These are phyloP conservation scores for Phymastichus coffea DNA, from an alignment of 1,140 invertebrate genomes.

Conservation along the genomic window DNA sequence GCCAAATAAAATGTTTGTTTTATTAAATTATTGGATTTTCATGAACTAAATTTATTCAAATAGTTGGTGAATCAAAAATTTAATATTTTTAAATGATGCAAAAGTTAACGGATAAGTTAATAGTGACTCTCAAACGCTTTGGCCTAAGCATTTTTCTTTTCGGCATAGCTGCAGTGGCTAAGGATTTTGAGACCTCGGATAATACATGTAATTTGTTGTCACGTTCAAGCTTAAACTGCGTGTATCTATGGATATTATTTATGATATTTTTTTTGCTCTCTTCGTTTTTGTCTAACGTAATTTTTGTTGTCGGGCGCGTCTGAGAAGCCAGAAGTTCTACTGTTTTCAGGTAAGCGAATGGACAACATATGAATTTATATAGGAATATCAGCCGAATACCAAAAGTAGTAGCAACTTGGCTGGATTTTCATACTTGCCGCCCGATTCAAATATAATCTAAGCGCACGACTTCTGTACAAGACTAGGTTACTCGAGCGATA, in stretches of 20 bases:
- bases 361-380: too few species aligned
- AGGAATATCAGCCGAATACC: too few species aligned
- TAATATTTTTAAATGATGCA: too few species aligned
- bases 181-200: conserved; percentile 3
- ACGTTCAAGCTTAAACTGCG: conserved; percentile 6
- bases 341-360: too few species aligned
- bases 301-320: not conserved
- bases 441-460: conserved; percentile 37
- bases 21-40: too few species aligned
- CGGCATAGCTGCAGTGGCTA: conserved; percentile 1
- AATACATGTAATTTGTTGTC: conserved; percentile 9
- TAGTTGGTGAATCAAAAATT: too few species aligned
- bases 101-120: too few species aligned
- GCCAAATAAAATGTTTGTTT: too few species aligned
- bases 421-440: not conserved
- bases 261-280: conserved; percentile 8
- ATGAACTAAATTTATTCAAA: too few species aligned
- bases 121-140: too few species aligned
- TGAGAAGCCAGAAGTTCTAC: too few species aligned
- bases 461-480: conserved; percentile 50
- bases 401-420: not conserved
- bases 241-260: conserved; percentile 3
- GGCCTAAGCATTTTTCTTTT: too few species aligned
- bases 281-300: conserved; percentile 5
- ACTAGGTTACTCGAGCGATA: conserved; percentile 52